phyloP scores from a whole-genome alignment of 2,888 invertebrate genomes.

The Acheta domesticus region DNA sequence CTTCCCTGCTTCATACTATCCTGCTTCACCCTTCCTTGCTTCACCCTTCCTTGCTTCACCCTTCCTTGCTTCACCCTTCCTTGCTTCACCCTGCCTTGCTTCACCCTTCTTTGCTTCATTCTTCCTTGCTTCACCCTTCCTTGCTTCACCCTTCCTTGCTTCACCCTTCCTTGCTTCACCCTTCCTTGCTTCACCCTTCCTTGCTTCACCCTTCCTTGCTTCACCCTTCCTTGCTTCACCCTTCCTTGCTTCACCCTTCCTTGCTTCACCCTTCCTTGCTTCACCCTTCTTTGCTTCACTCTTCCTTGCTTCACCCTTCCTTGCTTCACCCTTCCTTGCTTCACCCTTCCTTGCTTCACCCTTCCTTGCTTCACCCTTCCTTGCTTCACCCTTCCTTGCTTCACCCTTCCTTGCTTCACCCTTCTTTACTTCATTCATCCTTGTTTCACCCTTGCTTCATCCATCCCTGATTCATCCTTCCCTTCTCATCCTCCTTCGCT shows the following conservation, averaged over 20 bases:
- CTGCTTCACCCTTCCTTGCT: not conserved
- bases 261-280: not conserved
- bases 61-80: not conserved
- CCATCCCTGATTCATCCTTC: not conserved
- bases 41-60: not conserved
- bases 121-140: conserved; percentile 33
- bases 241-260: not conserved
- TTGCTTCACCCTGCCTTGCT: not conserved
- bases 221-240: not conserved
- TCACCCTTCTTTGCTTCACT: not conserved
- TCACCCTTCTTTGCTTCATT: conserved; percentile 29
- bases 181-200: not conserved
- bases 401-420: not conserved
- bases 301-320: not conserved
- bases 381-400: not conserved
- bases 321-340: not conserved
- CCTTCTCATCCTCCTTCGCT: not conserved
- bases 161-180: conserved; percentile 24
- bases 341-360: not conserved
- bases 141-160: not conserved
- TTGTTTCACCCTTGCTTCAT: not conserved
- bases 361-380: not conserved
- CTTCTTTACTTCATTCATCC: not conserved
- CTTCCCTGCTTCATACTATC: not conserved
- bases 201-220: not conserved